phyloP scores from a whole-genome alignment of 2,797 vertebrate species.

The Avahi laniger region DNA sequence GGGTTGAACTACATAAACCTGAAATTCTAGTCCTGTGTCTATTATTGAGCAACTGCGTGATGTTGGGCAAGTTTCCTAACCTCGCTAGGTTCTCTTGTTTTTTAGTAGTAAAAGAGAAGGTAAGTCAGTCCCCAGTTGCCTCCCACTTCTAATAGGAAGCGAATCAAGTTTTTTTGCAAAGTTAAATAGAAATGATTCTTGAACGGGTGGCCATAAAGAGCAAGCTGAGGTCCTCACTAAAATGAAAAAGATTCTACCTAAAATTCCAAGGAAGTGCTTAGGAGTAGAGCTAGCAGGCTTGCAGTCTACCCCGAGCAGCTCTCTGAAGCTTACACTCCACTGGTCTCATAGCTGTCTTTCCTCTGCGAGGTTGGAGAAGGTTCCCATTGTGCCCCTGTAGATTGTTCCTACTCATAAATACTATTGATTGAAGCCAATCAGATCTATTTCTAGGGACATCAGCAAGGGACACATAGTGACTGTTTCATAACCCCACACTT shows the following conservation, averaged over 20 bases:
- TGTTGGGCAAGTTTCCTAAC: not conserved
- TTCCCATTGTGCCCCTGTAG: not conserved
- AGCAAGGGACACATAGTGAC: conserved; percentile 88
- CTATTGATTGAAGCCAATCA: not conserved
- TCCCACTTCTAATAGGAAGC: not conserved
- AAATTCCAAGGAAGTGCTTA: not conserved
- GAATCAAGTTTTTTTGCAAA: not conserved
- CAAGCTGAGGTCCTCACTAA: not conserved
- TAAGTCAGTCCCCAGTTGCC: not conserved
- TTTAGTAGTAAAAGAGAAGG: not conserved
- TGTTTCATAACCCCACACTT: conserved; percentile 82
- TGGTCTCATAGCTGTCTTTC: not conserved
- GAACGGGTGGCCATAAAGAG: not conserved
- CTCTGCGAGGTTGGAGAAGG: not conserved
- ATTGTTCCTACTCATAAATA: not conserved
- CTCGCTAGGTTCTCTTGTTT: not conserved
- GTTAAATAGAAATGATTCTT: conserved; percentile 34
- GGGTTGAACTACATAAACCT: not conserved
- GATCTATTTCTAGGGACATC: conserved; percentile 86
- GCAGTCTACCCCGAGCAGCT: not conserved
- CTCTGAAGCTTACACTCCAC: not conserved
- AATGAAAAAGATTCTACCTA: not conserved
- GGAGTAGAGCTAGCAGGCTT: not conserved
- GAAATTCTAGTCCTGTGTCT: not conserved
- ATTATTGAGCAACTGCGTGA: not conserved